A percentile compares a stretch with the other conserved stretches of the same genome.
These are phyloP conservation scores for Drosophila quadrilineata DNA, from an alignment of 1,140 invertebrate species.

Conservation along the genomic window DNA sequence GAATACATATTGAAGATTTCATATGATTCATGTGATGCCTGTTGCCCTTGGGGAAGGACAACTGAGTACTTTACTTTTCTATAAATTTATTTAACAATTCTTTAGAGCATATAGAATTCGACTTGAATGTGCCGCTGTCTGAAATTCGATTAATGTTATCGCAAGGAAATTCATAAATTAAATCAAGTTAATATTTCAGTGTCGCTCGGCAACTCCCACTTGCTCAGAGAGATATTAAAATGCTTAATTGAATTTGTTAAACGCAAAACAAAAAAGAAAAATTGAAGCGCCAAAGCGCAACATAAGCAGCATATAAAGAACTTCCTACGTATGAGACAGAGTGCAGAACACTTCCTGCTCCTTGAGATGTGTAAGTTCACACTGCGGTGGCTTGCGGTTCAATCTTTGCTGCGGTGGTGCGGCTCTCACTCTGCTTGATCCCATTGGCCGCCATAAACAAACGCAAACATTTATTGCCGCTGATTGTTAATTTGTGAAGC, in stretches of 20 bases:
- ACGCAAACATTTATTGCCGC: conserved; percentile 77
- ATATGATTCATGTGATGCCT: conserved; percentile 2
- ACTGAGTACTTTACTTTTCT: not conserved
- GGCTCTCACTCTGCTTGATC: conserved; percentile 25
- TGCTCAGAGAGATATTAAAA: conserved; percentile 70
- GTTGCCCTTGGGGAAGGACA: conserved; percentile 62
- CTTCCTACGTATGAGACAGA: conserved; percentile 22
- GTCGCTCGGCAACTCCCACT: conserved; percentile 68
- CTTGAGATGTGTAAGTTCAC: conserved; percentile 36
- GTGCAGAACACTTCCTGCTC: conserved; percentile 1
- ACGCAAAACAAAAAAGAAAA: conserved; percentile 33
- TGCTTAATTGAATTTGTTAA: conserved; percentile 80
- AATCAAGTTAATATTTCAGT: conserved; percentile 80
- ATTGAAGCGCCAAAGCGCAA: conserved; percentile 13
- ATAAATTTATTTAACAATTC: not conserved
- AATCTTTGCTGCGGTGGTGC: not conserved
- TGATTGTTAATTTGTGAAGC: conserved; percentile 81
- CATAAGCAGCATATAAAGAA: conserved; percentile 16
- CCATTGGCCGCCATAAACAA: conserved; percentile 68
- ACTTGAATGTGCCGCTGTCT: not conserved
- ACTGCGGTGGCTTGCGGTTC: conserved; percentile 1
- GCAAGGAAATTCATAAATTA: conserved; percentile 70
- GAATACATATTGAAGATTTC: too few relatives aligned
- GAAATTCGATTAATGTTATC: conserved; percentile 23
- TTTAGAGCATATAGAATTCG: conserved; percentile 3